Evolutionary conservation across 1,140 invertebrate species (phyloP), one percentile per base, ranked within the genome.

Genomic region (Drosophila saltans): DNA sequence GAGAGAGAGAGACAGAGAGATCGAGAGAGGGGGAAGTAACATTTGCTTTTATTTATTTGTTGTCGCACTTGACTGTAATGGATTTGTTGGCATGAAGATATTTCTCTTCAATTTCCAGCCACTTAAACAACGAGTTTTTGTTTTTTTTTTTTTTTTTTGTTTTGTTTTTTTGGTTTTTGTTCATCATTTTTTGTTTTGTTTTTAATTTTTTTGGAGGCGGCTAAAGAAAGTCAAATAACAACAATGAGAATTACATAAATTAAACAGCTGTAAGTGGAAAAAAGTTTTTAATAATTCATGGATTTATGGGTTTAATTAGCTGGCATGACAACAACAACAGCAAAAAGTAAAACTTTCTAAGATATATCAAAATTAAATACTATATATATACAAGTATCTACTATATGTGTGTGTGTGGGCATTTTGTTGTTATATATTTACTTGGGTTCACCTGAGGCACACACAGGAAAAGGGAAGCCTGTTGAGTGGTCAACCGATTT

Each of bases 1-100:
- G n/a, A 2, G n/a, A 2, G n/a, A n/a, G 6, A 10, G 16, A 10
- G 21, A 39, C 7, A 9, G n/a, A n/a, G 16, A 16, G 21, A 26
- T 6, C 26, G 21, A 52, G 8, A 52, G 45, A 10, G 16, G 43
- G 8, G 9, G 3, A 24, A 61, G 59, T 68, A 48, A 65, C 62
- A 71, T 78, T 75, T 67, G 62, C 66, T 83, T 79, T 84, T 89
- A 89, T 89, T 89, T 89, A 89, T 89, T 89, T 89, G 84, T 78
- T 73, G 67, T 75, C 66, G 75, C 82, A 86, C 88, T 90, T 86
- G 83, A 89, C 80, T 91, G 88, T 91, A 91, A 91, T 91, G 88
- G 88, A 91, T 91, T 91, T 91, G 88, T 91, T 91, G 88, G 88
- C 88, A 91, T 91, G 80, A 88, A 91, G 83, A 89, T 91, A 91